Evolutionary conservation across 2,888 invertebrate species (phyloP), one percentile per base, ranked within the genome.

Genomic region (Maniola hyperantus): DNA sequence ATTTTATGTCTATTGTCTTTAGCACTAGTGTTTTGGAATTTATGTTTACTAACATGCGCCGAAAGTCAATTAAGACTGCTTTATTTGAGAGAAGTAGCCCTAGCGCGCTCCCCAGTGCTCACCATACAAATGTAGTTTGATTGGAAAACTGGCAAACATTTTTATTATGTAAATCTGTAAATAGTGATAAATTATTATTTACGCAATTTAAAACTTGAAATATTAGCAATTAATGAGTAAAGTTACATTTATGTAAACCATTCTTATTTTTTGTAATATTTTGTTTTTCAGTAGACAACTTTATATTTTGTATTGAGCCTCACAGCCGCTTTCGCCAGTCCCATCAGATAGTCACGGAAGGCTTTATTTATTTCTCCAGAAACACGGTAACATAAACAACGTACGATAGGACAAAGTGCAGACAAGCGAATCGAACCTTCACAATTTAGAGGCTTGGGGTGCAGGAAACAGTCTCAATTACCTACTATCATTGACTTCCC

Each of bases 391-490:
- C 26, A 64, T 61, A 64, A 69, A 57, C 66, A 64, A 64, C 61
- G 46, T 53, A 61, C 39, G 62, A 44, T 62, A 62, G 71, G 71
- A 55, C 70, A 72, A 76, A 77, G 75, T 74, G 78, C 76, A 79
- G 74, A 75, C 77, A 79, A 78, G 73, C 75, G 76, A 77, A 82
- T 78, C 76, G 76, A 75, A 79, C 78, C 79, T 75, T 73, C 71
- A 74, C 77, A 76, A 79, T 82, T 82, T 81, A 83, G 79, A 76
- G 71, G 73, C 73, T 73, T 72, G 76, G 77, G 77, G 77, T 76
- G 62, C 72, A 75, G 81, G 75, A 79, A 80, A 82, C 80, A 77
- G 79, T 80, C 81, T 80, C 82, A 81, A 83, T 86, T 87, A 83
- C 77, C 76, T 71, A 74, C 76, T 72, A 74, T 73, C 72, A 79